Evolutionary conservation across 2,888 invertebrate species (phyloP).

Genomic region (Xestia xanthographa): DNA sequence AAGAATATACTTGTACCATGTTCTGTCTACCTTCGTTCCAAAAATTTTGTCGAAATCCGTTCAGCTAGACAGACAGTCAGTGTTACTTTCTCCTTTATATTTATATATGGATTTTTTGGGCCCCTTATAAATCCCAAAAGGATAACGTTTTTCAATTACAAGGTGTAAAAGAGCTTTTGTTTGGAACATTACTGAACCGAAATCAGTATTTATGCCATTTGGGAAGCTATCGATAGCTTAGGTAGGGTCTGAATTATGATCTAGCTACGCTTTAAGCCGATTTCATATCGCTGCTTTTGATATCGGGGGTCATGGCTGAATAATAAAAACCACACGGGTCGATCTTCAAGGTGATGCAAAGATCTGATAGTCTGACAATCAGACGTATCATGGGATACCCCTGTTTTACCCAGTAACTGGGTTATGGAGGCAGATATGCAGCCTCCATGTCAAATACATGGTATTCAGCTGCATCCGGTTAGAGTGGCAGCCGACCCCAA

Average conservation of each 20-base stretch:
- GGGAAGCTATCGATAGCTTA: background rate
- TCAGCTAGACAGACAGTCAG: too few species aligned
- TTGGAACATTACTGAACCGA: slow-evolving; percentile 6
- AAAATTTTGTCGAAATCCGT: background rate
- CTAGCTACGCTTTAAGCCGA: background rate
- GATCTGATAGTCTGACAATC: too few species aligned
- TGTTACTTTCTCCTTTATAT: background rate
- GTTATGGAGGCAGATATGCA: too few species aligned
- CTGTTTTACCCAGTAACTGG: too few species aligned
- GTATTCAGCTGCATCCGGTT: too few species aligned
- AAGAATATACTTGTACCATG: background rate
- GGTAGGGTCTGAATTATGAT: slow-evolving; percentile 15
- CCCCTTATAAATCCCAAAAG: slow-evolving; percentile 14
- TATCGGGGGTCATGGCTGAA: background rate
- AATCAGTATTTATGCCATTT: slow-evolving; percentile 35
- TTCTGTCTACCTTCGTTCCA: background rate
- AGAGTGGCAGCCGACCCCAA: too few species aligned
- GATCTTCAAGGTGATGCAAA: background rate
- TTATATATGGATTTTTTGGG: background rate
- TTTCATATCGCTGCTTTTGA: background rate
- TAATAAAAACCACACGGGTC: background rate
- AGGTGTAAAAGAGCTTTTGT: slow-evolving; percentile 21
- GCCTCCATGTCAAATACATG: too few species aligned
- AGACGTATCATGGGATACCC: too few species aligned
- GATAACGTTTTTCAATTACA: slow-evolving; percentile 36